These are phyloP conservation scores for Tanypteryx hageni DNA, from an alignment of 2,888 invertebrate species.

Conservation along the genomic window DNA sequence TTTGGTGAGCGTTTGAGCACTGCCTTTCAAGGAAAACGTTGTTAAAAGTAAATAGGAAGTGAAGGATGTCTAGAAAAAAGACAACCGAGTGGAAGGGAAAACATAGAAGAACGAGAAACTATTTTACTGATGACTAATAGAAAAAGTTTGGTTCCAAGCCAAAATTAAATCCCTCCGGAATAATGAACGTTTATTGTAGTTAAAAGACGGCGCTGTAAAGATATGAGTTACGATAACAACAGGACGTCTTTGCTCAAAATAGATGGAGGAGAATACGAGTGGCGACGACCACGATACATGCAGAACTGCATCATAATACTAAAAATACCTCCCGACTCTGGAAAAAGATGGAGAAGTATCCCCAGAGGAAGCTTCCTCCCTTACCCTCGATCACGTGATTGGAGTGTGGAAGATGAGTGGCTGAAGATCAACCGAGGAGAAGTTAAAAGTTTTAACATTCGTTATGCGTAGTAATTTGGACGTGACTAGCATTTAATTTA, in stretches of 20 bases:
- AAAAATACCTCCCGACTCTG: background rate
- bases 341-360: background rate
- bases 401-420: background rate
- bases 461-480: background rate
- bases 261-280: conserved; percentile 3
- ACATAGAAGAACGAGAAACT: background rate
- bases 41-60: background rate
- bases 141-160: background rate
- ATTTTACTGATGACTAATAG: background rate
- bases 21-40: background rate
- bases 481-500: too few species aligned
- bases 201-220: background rate
- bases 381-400: background rate
- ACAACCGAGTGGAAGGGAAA: background rate
- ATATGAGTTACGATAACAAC: background rate
- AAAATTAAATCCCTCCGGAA: background rate
- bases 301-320: conserved; percentile 26
- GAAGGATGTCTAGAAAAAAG: background rate
- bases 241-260: background rate
- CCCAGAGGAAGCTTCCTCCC: background rate
- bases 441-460: background rate
- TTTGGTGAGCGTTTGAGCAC: background rate
- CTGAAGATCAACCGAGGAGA: background rate
- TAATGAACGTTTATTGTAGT: background rate
- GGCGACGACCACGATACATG: background rate